Evolutionary conservation across 2,888 invertebrate genomes (phyloP), one percentile per base, ranked within the genome.

Genomic region (Hyles lineata): DNA sequence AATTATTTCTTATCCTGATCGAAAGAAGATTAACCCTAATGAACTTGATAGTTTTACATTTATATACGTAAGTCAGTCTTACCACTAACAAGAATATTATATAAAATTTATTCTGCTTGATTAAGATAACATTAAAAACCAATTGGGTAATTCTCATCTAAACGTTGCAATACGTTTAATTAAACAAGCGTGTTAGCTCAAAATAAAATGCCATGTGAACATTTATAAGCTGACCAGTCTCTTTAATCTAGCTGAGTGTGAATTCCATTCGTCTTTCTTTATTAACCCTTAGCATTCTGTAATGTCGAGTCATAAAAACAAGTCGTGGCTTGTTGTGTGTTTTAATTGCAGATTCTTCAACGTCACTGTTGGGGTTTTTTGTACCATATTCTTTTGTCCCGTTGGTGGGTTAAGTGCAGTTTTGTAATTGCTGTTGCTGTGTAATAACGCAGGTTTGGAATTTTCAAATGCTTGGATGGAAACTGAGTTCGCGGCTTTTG

Each of bases 181-280:
- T n/a, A 55, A 55, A 55, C 55, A 7, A 55, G 55, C 6, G 55
- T 55, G n/a, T 55, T 55, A 55, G 55, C 55, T 55, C 55, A 55
- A 55, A 55, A 55, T n/a, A 55, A 19, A 55, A 55, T 55, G n/a
- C 55, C 55, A 55, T 55, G 55, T 77, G 70, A 78, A 69, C 58
- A 67, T 67, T 50, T 67, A 72, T 59, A 35, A 77, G 70, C 73
- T 70, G 77, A 73, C 72, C 61, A 73, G 71, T 61, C 21, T 25
- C 21, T 52, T 43, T 72, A 72, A 21, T 71, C 72, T 72, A 72
- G 73, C 78, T 73, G 72, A 70, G 23, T 74, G 72, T 21, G 29
- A 11, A 60, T 73, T 32, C 60, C 58, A 62, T 23, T 35, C 15
- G 63, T 63, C 50, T 43, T 67, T 67, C 67, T 67, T 50, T 67